Evolutionary conservation across 2,888 invertebrate species (phyloP).

Genomic region (Opisthograptis luteolata): DNA sequence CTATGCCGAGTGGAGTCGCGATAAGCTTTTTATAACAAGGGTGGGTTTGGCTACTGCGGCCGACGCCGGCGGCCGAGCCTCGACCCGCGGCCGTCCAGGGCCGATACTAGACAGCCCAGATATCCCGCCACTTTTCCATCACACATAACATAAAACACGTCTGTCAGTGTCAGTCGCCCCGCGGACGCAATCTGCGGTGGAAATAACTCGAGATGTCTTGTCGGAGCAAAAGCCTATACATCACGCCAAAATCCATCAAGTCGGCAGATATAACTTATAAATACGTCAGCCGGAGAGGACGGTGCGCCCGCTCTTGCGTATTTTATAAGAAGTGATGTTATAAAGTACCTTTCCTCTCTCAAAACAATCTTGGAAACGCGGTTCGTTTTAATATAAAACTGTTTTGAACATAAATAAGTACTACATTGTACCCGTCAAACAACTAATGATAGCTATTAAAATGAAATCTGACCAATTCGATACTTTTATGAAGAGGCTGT

Average conservation of each 20-base stretch:
- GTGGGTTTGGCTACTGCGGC: constrained; percentile 39
- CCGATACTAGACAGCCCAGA: constrained; percentile 37
- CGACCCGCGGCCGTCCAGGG: constrained; percentile 25
- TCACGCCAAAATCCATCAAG: constrained; percentile 43
- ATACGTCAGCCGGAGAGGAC: constrained; percentile 43
- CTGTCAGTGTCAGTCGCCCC: constrained; percentile 19
- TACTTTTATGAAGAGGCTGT: constrained; percentile 3
- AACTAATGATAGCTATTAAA: constrained; percentile 22
- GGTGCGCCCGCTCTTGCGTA: constrained; percentile 35
- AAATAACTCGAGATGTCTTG: constrained; percentile 37
- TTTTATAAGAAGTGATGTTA: constrained; percentile 39
- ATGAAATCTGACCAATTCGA: constrained; percentile 16
- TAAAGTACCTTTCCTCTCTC: constrained; percentile 22
- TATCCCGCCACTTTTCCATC: constrained; percentile 27
- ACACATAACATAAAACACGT: constrained; percentile 31
- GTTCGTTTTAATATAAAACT: constrained; percentile 15
- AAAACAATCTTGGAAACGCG: constrained; percentile 27
- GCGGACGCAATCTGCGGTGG: constrained; percentile 39
- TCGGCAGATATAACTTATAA: constrained; percentile 45
- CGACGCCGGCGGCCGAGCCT: constrained; percentile 8
- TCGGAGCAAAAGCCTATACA: constrained; percentile 31
- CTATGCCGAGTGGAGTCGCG: constrained; percentile 64
- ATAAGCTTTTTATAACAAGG: constrained; percentile 71
- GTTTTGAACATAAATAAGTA: constrained; percentile 21
- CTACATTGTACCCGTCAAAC: constrained; percentile 1